Conservation (phyloP, 2,888 invertebrate genomes). For the Melolontha melolontha region DNA sequence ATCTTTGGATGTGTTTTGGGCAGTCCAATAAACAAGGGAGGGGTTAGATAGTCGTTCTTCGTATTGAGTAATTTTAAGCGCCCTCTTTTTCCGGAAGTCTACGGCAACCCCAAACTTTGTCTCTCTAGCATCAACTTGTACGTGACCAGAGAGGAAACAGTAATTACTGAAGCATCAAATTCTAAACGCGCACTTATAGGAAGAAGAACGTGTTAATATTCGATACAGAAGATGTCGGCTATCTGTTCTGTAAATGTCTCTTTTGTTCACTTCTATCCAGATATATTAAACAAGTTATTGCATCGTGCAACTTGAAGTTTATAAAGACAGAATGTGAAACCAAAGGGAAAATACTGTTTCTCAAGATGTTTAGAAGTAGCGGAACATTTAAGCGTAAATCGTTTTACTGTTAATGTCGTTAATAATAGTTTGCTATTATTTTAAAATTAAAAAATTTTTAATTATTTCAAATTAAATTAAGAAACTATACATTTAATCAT, state of each 20-base stretch:
- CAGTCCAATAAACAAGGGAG: conserved; percentile 28
- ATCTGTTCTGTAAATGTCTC: conserved; percentile 43
- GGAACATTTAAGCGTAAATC: too few species aligned
- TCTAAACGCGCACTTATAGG: conserved; percentile 23
- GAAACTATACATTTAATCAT: too few species aligned
- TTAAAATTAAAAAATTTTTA: too few species aligned
- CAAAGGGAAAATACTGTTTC: too few species aligned
- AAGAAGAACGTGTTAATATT: conserved; percentile 34
- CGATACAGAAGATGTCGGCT: neutral
- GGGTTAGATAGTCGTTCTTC: conserved; percentile 39
- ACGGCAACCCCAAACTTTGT: conserved; percentile 35
- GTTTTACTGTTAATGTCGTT: too few species aligned
- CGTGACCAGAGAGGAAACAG: conserved; percentile 51
- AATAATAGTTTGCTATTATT: too few species aligned
- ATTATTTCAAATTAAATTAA: too few species aligned
- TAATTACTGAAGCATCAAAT: conserved; percentile 37
- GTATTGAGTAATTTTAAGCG: conserved; percentile 51
- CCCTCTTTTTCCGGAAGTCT: conserved; percentile 46
- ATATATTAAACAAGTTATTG: neutral
- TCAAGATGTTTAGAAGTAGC: too few species aligned
- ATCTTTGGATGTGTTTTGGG: conserved; percentile 14
- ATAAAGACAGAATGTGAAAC: too few species aligned
- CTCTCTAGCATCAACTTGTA: conserved; percentile 45
- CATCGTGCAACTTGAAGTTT: neutral
- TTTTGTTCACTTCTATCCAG: conserved; percentile 1